Percentiles rank a stretch among this genome's conserved stretches.
phyloP scores from a whole-genome alignment of 2,888 invertebrate genomes.

The Megaustenia siamemsis region DNA sequence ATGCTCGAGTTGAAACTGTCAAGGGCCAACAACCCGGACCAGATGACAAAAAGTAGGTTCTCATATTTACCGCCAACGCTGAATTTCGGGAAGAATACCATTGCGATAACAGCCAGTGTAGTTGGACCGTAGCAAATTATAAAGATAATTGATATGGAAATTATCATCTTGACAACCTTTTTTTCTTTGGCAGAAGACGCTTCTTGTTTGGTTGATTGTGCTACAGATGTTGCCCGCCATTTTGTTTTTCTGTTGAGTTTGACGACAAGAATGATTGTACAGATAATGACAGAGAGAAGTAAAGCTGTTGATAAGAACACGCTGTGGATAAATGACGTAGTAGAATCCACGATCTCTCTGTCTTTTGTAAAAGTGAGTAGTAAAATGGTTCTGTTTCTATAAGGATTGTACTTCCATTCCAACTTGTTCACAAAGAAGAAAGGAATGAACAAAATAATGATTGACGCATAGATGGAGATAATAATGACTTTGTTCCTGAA shows the following conservation, averaged over 20 bases:
- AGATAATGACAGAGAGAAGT: not conserved
- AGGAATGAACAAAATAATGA: not conserved
- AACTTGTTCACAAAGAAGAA: constrained; percentile 10
- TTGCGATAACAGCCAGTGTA: not conserved
- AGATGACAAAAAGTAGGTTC: not conserved
- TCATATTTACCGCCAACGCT: not conserved
- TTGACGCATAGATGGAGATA: not conserved
- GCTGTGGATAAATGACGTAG: not conserved
- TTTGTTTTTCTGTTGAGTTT: not conserved
- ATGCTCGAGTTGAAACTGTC: not conserved
- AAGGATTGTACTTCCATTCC: not conserved
- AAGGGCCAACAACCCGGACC: not conserved
- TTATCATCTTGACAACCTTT: constrained; percentile 14
- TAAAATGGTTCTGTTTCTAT: not conserved
- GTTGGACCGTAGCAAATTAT: constrained; percentile 1
- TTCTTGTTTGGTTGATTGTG: not conserved
- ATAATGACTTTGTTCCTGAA: constrained; percentile 5
- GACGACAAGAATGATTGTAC: not conserved
- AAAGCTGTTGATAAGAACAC: not conserved
- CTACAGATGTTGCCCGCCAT: not conserved
- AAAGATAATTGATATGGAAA: not conserved
- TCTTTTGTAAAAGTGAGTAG: not conserved
- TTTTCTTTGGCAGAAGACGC: not conserved
- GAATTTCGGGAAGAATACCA: not conserved
- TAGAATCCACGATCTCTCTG: not conserved